Evolutionary conservation across 2,888 invertebrate species (phyloP).

Genomic region (Hirtodrosophila duncani): DNA sequence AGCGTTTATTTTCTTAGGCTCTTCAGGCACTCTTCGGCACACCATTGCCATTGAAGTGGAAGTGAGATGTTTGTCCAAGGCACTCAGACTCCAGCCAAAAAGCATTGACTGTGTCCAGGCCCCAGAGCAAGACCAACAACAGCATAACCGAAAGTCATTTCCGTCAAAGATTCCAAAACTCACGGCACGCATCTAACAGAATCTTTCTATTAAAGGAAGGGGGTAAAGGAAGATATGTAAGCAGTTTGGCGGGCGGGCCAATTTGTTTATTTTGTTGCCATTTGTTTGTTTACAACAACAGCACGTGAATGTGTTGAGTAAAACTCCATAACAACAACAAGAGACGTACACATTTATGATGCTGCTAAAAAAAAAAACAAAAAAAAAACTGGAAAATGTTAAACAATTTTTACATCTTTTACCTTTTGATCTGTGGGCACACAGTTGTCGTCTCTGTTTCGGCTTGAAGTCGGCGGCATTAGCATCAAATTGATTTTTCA

Average conservation of each 20-base stretch:
- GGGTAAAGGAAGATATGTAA: slow-evolving; percentile 7
- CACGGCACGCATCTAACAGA: no score
- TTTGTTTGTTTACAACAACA: slow-evolving; percentile 47
- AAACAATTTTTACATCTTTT: neutral
- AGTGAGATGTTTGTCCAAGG: no score
- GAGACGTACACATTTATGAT: slow-evolving; percentile 43
- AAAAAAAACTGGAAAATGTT: slow-evolving; percentile 19
- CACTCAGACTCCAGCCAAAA: no score
- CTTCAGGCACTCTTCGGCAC: no score
- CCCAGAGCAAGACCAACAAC: no score
- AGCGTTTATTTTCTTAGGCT: no score
- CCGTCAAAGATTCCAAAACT: no score
- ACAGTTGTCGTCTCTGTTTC: slow-evolving; percentile 52
- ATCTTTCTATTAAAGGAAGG: neutral
- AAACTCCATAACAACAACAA: neutral
- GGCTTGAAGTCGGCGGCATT: slow-evolving; percentile 28
- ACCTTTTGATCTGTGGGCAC: slow-evolving; percentile 37
- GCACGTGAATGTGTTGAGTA: slow-evolving; percentile 11
- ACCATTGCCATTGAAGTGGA: no score
- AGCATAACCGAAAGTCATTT: no score
- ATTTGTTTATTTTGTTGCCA: slow-evolving; percentile 56
- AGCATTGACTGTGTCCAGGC: no score
- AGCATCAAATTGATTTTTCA: slow-evolving; percentile 61
- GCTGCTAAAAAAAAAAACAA: slow-evolving; percentile 48
- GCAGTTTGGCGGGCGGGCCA: slow-evolving; percentile 28